A percentile compares a stretch with the other conserved stretches of the same genome.
These are phyloP conservation scores for Eira barbara DNA, from an alignment of 2,113 vertebrate species.

Conservation along the genomic window DNA sequence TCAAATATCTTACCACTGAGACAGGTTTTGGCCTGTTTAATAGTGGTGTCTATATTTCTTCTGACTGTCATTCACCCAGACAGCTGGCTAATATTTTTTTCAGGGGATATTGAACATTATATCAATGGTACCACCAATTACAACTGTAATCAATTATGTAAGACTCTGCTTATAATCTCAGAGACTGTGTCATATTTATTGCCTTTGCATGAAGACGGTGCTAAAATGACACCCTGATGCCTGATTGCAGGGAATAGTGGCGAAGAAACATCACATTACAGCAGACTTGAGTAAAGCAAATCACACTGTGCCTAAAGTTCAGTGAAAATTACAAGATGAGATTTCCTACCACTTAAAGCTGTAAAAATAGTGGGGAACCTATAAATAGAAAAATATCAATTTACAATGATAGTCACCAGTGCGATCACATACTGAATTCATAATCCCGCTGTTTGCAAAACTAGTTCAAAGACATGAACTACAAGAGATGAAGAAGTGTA, in stretches of 20 bases:
- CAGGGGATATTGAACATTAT: not conserved
- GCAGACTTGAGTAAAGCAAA: not conserved
- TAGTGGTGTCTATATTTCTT: not conserved
- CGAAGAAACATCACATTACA: not conserved
- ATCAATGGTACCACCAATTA: conserved; percentile 7
- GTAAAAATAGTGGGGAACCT: not conserved
- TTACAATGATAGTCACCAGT: not conserved
- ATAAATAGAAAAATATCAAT: not conserved
- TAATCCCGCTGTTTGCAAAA: not conserved
- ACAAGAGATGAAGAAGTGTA: not conserved
- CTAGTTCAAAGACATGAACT: not conserved
- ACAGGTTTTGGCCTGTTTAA: not conserved
- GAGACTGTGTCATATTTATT: not conserved
- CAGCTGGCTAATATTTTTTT: not conserved
- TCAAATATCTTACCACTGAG: not conserved
- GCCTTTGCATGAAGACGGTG: not conserved
- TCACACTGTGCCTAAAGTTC: not conserved
- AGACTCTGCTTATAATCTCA: not conserved
- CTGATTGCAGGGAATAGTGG: not conserved
- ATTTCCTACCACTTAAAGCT: not conserved
- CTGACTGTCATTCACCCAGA: not conserved
- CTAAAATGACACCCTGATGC: not conserved
- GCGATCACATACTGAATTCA: not conserved
- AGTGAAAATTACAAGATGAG: conserved; percentile 3
- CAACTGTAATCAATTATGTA: not conserved